Percentiles rank a stretch among this genome's conserved stretches.
Evolutionary conservation across 92 coral and sea anemone species (phyloP).

Genomic region (Paragorgia papillata): DNA sequence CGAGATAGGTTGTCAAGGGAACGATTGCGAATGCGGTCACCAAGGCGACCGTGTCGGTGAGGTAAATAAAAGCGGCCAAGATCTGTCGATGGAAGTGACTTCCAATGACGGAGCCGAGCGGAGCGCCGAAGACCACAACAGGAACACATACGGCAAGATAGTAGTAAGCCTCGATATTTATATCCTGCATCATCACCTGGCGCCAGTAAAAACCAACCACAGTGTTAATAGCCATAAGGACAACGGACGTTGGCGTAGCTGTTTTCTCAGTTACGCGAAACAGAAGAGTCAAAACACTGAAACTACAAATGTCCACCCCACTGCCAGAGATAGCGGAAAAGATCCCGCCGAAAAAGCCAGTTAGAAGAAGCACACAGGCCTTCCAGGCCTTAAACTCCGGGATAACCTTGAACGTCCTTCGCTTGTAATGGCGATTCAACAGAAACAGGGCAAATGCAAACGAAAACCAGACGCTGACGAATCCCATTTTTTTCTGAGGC

Average conservation of each 20-base stretch:
- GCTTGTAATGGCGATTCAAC: constrained; percentile 67
- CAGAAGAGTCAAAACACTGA: constrained; percentile 83
- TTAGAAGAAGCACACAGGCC: constrained; percentile 47
- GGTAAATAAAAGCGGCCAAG: constrained; percentile 65
- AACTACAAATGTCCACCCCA: constrained; percentile 87
- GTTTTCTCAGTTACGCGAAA: constrained; percentile 75
- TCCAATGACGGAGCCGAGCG: constrained; percentile 75
- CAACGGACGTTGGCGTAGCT: constrained; percentile 67
- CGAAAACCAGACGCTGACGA: constrained; percentile 83
- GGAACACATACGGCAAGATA: constrained; percentile 83
- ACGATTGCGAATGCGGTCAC: constrained; percentile 58
- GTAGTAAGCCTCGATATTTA: constrained; percentile 63
- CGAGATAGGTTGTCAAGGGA: constrained; percentile 22
- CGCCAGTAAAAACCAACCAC: constrained; percentile 65
- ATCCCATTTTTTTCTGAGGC: constrained; percentile 84
- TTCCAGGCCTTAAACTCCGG: constrained; percentile 78
- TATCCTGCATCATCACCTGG: constrained; percentile 67
- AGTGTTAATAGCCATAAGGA: constrained; percentile 66
- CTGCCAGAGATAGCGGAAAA: constrained; percentile 78
- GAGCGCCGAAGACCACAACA: constrained; percentile 81
- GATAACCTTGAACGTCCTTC: constrained; percentile 64
- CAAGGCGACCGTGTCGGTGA: constrained; percentile 73
- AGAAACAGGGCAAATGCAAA: constrained; percentile 83
- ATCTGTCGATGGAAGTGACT: constrained; percentile 79
- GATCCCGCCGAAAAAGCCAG: constrained; percentile 74